Base-by-base conservation (phyloP, 2,797 vertebrate genomes). In the Heteromormyrus szaboi region DNA sequence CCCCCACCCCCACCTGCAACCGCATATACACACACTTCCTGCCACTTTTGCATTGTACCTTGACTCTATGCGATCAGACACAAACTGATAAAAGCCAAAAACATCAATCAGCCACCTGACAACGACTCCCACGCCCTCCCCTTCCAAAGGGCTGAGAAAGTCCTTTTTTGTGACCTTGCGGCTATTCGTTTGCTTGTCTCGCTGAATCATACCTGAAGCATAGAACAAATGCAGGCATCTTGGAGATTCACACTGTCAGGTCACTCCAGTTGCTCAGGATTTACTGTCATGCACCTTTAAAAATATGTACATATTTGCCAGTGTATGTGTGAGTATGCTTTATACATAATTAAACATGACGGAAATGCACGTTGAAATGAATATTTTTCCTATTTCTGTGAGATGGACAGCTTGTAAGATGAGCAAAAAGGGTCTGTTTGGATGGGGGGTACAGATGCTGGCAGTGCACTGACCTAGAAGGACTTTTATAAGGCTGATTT, bases 51-150 rank as follows among this genome's bases (percentile, higher is more conserved):
- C 85, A 56, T 86, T 19, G 29, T 51, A 37, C 85, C 53, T 59
- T 59, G 85, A 86, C 53, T 56, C 37, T 79, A 25, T 50, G 84
- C 50, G 48, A 86, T 56, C 84, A 86, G 84, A 86, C 25, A 51
- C 85, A 56, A 86, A 86, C 50, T 33, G 85, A 86, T 86, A 86
- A 59, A 86, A 86, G 85, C 85, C 51, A 51, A 86, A 41, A 51
- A 86, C 85, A 86, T 86, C 85, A 86, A 37, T 86, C 85, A 86
- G 85, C 51, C 51, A 56, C 9, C 85, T 86, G 85, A 86, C 85
- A 86, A 33, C 7, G 33, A 37, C 85, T 37, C 85, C 85, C 22
- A 50, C 44, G 44, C 81, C 46, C 81, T 25, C 11, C 81, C 46
- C 46, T 29, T 51, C 51, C 22, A 50, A 50, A 50, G 81, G 84